A percentile compares a stretch with the other conserved stretches of the same genome.
These are phyloP conservation scores for Nysson spinosus DNA, from an alignment of 2,888 invertebrate genomes.

Conservation along the genomic window DNA sequence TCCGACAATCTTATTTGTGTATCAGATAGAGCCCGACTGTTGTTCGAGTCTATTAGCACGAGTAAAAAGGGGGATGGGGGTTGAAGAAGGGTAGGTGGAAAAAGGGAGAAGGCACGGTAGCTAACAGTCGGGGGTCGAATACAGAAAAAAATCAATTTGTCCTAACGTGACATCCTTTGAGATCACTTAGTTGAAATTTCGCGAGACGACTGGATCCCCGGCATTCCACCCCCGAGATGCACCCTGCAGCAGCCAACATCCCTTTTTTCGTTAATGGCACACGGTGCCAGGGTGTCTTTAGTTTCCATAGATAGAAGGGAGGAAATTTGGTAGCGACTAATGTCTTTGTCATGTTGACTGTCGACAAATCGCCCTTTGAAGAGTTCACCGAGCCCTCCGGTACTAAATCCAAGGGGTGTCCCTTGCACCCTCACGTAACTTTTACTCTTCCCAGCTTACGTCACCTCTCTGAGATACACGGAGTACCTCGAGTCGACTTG, in stretches of 20 bases:
- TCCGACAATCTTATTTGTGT: too few relatives aligned
- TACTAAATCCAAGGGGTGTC: slow-evolving; percentile 16
- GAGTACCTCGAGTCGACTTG: slow-evolving; percentile 18
- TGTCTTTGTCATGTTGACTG: slow-evolving; percentile 76
- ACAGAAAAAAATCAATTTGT: slow-evolving; percentile 71
- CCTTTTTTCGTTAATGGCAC: slow-evolving; percentile 61
- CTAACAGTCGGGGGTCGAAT: not conserved
- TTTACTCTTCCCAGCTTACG: slow-evolving; percentile 19
- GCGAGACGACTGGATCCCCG: slow-evolving; percentile 50
- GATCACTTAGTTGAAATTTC: slow-evolving; percentile 70
- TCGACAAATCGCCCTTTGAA: slow-evolving; percentile 74
- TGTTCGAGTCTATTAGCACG: not conserved
- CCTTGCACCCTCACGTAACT: slow-evolving; percentile 16
- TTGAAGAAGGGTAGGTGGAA: not conserved
- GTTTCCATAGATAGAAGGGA: slow-evolving; percentile 7
- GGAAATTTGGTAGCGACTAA: slow-evolving; percentile 59
- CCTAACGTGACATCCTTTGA: slow-evolving; percentile 69
- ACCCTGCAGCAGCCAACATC: slow-evolving; percentile 4
- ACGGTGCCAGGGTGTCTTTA: slow-evolving; percentile 46
- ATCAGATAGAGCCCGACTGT: too few relatives aligned
- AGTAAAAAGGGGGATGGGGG: not conserved
- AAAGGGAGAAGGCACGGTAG: not conserved
- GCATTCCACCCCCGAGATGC: slow-evolving; percentile 9
- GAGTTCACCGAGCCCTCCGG: slow-evolving; percentile 34
- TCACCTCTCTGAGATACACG: slow-evolving; percentile 21